Evolutionary conservation across 2,888 invertebrate species (phyloP).

Genomic region (Harpagoxenus sublaevis): DNA sequence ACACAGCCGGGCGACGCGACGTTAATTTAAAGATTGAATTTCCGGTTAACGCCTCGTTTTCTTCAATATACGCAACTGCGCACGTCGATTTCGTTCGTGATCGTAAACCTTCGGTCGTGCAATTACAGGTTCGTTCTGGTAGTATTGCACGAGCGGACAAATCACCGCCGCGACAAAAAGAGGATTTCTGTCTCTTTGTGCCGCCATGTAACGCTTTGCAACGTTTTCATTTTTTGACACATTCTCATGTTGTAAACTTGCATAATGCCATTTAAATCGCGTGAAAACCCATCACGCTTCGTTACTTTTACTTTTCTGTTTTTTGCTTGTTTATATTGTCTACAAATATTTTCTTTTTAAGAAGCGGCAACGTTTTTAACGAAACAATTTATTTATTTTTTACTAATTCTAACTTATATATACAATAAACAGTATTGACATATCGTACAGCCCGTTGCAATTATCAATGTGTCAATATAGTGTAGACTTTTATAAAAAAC

Average conservation of each 20-base stretch:
- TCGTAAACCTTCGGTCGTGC: slow-evolving; percentile 25
- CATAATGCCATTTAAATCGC: slow-evolving; percentile 32
- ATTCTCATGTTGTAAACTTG: neutral
- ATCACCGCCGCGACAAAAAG: slow-evolving; percentile 17
- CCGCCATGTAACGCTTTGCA: neutral
- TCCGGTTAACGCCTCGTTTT: slow-evolving; percentile 45
- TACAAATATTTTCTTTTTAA: slow-evolving; percentile 8
- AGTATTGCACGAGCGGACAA: slow-evolving; percentile 10
- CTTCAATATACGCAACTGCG: slow-evolving; percentile 33
- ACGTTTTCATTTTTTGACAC: slow-evolving; percentile 24
- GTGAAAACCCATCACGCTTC: neutral
- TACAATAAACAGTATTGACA: neutral
- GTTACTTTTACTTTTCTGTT: neutral
- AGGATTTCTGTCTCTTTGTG: slow-evolving; percentile 8
- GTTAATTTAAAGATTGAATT: slow-evolving; percentile 50
- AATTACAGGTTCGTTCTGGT: slow-evolving; percentile 31
- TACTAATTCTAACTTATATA: neutral
- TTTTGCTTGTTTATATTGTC: neutral
- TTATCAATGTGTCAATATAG: neutral
- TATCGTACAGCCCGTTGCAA: neutral
- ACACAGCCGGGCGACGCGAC: neutral
- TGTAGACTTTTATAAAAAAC: neutral
- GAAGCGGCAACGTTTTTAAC: neutral
- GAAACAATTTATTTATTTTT: neutral
- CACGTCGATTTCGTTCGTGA: slow-evolving; percentile 23